Conservation (phyloP, 2,888 invertebrate genomes). For the Sacculina carcini region DNA sequence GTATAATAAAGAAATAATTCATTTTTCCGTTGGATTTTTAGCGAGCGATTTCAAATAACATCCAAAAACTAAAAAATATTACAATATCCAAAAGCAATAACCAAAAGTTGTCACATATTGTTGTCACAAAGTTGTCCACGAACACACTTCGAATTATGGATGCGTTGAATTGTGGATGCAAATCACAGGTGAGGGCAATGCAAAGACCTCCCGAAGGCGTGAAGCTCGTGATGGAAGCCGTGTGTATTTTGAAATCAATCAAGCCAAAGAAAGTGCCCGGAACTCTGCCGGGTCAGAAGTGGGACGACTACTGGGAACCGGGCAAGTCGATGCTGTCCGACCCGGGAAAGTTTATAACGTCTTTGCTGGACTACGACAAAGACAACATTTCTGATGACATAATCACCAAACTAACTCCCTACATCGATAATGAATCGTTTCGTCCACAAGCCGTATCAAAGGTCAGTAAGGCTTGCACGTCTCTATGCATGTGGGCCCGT, state of each 20-base stretch:
- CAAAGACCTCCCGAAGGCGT: constrained; percentile 58
- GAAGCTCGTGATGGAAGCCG: constrained; percentile 29
- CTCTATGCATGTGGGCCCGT: constrained; percentile 79
- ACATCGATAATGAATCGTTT: not conserved
- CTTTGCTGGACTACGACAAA: constrained; percentile 50
- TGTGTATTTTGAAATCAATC: constrained; percentile 36
- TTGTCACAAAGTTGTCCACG: too few relatives aligned
- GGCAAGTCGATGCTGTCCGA: constrained; percentile 55
- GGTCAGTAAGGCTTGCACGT: constrained; percentile 69
- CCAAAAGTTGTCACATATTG: too few relatives aligned
- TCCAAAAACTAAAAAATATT: too few relatives aligned
- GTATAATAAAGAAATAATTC: too few relatives aligned
- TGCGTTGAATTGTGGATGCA: too few relatives aligned
- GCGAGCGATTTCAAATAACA: too few relatives aligned
- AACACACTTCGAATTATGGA: too few relatives aligned
- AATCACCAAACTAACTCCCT: constrained; percentile 26
- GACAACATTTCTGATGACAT: constrained; percentile 46
- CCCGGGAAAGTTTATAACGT: constrained; percentile 45
- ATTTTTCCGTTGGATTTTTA: too few relatives aligned
- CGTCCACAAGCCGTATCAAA: constrained; percentile 9
- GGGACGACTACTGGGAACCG: constrained; percentile 58
- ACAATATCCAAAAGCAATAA: too few relatives aligned
- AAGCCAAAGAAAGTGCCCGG: constrained; percentile 50
- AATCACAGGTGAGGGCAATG: constrained; percentile 42
- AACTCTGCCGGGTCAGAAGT: constrained; percentile 27